Evolutionary conservation across 2,888 invertebrate species (phyloP).

Genomic region (Plagiodera versicolora): DNA sequence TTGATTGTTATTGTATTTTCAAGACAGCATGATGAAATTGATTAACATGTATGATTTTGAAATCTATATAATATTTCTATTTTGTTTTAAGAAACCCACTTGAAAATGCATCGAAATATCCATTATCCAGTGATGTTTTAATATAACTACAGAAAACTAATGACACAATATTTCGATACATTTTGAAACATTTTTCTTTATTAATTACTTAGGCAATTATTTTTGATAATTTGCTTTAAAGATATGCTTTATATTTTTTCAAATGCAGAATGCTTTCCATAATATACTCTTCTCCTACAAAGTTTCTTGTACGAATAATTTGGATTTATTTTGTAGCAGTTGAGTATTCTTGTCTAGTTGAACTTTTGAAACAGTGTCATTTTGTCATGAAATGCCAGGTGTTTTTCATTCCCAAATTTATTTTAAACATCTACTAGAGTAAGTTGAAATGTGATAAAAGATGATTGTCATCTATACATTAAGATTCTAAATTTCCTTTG

Average conservation of each 20-base stretch:
- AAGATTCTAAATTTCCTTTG: slow-evolving; percentile 7
- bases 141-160: too few species aligned
- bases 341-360: neutral
- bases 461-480: slow-evolving; percentile 37
- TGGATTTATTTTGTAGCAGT: slow-evolving; percentile 17
- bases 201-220: slow-evolving; percentile 53
- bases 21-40: too few species aligned
- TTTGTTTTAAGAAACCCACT: neutral
- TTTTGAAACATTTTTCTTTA: slow-evolving; percentile 26
- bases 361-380: slow-evolving; percentile 47
- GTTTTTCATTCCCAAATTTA: slow-evolving; percentile 40
- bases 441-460: slow-evolving; percentile 42
- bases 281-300: neutral
- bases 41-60: too few species aligned
- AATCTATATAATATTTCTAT: too few species aligned
- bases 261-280: slow-evolving; percentile 24
- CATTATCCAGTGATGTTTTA: neutral
- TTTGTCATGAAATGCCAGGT: slow-evolving; percentile 44
- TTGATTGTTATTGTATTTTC: too few species aligned
- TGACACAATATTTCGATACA: slow-evolving; percentile 24
- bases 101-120: neutral
- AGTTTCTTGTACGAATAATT: neutral
- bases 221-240: slow-evolving; percentile 54
- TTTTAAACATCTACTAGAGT: slow-evolving; percentile 38
- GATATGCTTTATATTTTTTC: slow-evolving; percentile 33